Conservation (phyloP, 2,113 vertebrate genomes). For the Ranitomeya imitator region DNA sequence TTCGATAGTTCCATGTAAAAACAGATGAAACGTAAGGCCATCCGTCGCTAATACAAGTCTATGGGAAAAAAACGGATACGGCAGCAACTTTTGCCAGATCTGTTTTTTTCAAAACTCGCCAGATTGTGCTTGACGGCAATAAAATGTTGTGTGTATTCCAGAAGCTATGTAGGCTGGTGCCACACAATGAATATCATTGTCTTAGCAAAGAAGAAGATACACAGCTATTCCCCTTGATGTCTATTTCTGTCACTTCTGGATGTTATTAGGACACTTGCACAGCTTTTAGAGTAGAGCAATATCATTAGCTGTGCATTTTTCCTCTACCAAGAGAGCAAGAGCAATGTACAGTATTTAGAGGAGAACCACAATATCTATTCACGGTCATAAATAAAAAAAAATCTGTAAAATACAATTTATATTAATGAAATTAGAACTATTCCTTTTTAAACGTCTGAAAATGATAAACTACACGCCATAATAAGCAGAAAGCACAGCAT, state of each 20-base stretch:
- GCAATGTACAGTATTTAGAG: background rate
- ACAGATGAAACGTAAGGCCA: too few relatives aligned
- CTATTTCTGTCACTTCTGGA: background rate
- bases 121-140: too few relatives aligned
- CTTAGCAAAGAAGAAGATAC: background rate
- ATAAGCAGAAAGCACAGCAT: background rate
- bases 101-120: too few relatives aligned
- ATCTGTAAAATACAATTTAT: conserved; percentile 3
- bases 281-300: background rate
- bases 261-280: background rate
- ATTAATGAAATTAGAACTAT: background rate
- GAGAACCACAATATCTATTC: background rate
- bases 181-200: background rate
- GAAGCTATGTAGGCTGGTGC: background rate
- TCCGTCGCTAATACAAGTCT: too few relatives aligned
- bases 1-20: too few relatives aligned
- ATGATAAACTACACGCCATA: background rate
- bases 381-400: background rate
- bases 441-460: background rate
- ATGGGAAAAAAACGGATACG: too few relatives aligned
- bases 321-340: background rate
- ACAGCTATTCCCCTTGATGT: background rate
- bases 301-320: background rate
- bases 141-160: background rate
- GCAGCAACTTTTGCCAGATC: too few relatives aligned